Evolutionary conservation across 2,888 invertebrate species (phyloP).

Genomic region (Drosophila setosimentum): DNA sequence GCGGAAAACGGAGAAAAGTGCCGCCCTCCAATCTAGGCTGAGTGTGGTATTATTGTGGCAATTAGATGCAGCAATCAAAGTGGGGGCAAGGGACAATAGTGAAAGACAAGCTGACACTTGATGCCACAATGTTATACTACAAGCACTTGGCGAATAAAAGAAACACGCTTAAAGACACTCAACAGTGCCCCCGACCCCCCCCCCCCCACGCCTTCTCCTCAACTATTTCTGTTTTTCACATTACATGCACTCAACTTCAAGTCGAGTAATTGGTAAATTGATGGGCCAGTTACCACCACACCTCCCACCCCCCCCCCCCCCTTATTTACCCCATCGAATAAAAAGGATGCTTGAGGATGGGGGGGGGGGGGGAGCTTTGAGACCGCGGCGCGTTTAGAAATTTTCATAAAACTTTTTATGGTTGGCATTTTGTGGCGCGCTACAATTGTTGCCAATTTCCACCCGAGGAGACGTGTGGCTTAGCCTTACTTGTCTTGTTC

Average conservation of each 20-base stretch:
- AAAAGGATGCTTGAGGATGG: neutral
- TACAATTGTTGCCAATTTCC: conserved; percentile 82
- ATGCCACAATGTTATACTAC: conserved; percentile 27
- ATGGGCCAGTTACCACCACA: conserved; percentile 50
- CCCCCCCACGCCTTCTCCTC: neutral
- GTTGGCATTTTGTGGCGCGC: conserved; percentile 78
- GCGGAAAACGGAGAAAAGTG: conserved; percentile 52
- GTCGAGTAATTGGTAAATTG: conserved; percentile 74
- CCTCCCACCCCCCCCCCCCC: neutral
- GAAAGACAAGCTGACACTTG: conserved; percentile 36
- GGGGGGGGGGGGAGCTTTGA: neutral
- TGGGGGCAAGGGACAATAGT: conserved; percentile 25
- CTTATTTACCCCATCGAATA: neutral
- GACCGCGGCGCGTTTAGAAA: conserved; percentile 66
- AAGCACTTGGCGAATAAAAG: conserved; percentile 37
- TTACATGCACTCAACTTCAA: conserved; percentile 64
- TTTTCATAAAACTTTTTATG: conserved; percentile 82
- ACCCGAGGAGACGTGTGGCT: conserved; percentile 51
- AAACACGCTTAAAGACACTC: conserved; percentile 32
- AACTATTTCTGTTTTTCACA: conserved; percentile 32
- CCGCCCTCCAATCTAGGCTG: neutral
- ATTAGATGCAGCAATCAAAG: conserved; percentile 46
- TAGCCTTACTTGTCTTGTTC: conserved; percentile 8
- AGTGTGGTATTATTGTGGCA: conserved; percentile 36
- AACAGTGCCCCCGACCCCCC: neutral